Evolutionary conservation across 2,888 invertebrate genomes (phyloP), one percentile per base, ranked within the genome.

Genomic region (Tiliacea aurago): DNA sequence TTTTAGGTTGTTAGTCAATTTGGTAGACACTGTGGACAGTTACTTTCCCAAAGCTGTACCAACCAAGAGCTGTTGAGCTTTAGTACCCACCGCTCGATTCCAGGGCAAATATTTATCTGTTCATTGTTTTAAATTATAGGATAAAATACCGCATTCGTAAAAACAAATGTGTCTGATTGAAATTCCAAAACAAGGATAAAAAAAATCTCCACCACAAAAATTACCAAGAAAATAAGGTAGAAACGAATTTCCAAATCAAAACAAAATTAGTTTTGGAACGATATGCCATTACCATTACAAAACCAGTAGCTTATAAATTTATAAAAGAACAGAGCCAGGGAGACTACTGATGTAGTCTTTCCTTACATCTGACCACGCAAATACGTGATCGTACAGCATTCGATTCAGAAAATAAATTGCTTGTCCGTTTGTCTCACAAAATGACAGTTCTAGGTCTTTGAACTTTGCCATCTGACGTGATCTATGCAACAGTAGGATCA

Each of bases 321-420:
- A 59, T 56, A 76, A 78, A 65, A 47, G 13, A 73, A 28, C n/a
- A 64, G 4, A 66, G 33, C 15, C 62, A 64, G 23, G 13, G 18
- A 62, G 45, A 62, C 64, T 43, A 58, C 59, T 33, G 62, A 75
- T n/a, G n/a, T 78, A 88, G 86, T 78, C 53, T 51, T 63, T 78
- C 61, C 73, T 73, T 67, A 47, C 28, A 89, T 90, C 87, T 81
- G 87, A 86, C 89, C 91, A 87, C 81, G 58, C 55, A 58, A 86
- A 78, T 89, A 81, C 86, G 85, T 90, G 91, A 90, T 90, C 89
- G 86, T 87, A 66, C 73, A 67, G 68, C 80, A 80, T 82, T 84
- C 70, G 74, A 83, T 83, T 83, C 65, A 65, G 66, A 78, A 85
- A 78, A 84, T 85, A 78, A 85, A 83, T 67, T 68, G 76, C 84